A percentile compares a stretch with the other conserved stretches of the same genome.
phyloP scores from a whole-genome alignment of 2,797 vertebrate species.

The Diceros bicornis region DNA sequence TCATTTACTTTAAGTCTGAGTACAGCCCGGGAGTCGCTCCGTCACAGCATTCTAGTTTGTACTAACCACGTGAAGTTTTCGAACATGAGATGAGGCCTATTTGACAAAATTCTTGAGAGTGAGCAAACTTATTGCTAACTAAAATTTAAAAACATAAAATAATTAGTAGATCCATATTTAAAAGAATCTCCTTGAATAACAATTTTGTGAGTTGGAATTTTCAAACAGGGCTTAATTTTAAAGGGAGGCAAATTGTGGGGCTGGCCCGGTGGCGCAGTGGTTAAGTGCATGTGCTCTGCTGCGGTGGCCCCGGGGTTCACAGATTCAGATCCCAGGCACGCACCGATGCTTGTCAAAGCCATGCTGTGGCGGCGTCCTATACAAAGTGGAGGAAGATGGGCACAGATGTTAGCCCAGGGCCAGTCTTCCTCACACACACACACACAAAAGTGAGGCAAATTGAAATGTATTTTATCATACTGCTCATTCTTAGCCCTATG shows the following conservation, averaged over 20 bases:
- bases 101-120: slow-evolving; percentile 7
- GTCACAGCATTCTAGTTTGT: not conserved
- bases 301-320: too few species aligned
- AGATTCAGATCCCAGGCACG: too few species aligned
- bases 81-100: not conserved
- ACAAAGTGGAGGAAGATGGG: too few species aligned
- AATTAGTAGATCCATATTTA: not conserved
- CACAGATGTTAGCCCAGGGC: too few species aligned
- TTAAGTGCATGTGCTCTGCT: too few species aligned
- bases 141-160: slow-evolving; percentile 21
- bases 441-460: not conserved
- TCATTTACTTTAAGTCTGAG: not conserved
- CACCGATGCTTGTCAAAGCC: too few species aligned
- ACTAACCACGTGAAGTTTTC: not conserved
- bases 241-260: not conserved
- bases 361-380: too few species aligned
- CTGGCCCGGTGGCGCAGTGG: too few species aligned
- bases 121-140: not conserved
- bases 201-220: slow-evolving; percentile 2
- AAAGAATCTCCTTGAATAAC: not conserved
- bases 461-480: not conserved
- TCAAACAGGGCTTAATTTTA: not conserved
- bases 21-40: not conserved
- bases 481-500: not conserved
- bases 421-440: too few species aligned